Evolutionary conservation across 2,888 invertebrate genomes (phyloP).

Genomic region (Rhamphomyia laevipes): DNA sequence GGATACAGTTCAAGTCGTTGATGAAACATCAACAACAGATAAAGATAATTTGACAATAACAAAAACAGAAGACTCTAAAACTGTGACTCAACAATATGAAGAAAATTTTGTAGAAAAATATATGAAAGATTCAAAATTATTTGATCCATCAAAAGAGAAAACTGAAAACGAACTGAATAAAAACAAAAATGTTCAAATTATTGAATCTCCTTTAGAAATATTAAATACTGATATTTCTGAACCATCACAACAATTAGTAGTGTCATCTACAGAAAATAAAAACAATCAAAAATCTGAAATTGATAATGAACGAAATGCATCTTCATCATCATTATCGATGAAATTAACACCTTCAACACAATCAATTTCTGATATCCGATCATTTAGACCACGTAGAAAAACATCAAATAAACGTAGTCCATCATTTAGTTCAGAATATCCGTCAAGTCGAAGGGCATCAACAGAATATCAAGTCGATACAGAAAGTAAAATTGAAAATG

Average conservation of each 20-base stretch:
- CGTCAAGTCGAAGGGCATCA: no score
- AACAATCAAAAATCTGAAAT: neutral
- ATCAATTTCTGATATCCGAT: constrained; percentile 11
- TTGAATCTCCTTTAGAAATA: no score
- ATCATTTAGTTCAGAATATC: no score
- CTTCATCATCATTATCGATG: neutral
- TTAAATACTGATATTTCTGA: neutral
- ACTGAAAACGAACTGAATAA: constrained; percentile 4
- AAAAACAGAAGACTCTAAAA: neutral
- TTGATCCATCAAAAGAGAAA: neutral
- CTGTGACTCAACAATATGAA: constrained; percentile 11
- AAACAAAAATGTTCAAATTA: no score
- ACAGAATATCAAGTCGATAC: no score
- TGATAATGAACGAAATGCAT: neutral
- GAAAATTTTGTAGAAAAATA: constrained; percentile 14
- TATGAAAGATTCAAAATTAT: constrained; percentile 11
- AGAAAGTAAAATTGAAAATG: no score
- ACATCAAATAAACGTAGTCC: no score
- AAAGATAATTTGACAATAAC: neutral
- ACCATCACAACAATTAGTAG: neutral
- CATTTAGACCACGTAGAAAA: constrained; percentile 10
- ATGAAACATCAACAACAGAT: constrained; percentile 5
- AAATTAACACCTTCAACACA: neutral
- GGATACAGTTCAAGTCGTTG: neutral
- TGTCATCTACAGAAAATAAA: neutral